phyloP scores from a whole-genome alignment of 2,797 vertebrate species.

The Nannoperca obscura region DNA sequence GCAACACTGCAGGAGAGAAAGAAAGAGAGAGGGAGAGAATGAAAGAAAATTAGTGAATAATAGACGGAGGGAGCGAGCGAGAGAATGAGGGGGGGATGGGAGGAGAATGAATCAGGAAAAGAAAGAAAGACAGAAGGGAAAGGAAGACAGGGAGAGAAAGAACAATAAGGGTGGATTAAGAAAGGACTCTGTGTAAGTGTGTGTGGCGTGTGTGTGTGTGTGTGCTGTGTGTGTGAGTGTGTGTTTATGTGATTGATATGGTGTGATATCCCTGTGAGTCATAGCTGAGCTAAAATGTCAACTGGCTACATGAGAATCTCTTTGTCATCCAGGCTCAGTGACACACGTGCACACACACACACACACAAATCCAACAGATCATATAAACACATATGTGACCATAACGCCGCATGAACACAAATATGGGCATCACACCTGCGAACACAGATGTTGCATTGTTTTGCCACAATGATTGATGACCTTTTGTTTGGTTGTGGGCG shows the following conservation, averaged over 20 bases:
- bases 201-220: conserved; percentile 55
- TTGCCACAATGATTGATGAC: conserved; percentile 81
- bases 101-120: conserved; percentile 80
- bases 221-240: conserved; percentile 50
- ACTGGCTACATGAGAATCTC: conserved; percentile 82
- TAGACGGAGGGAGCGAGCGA: conserved; percentile 81
- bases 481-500: conserved; percentile 75
- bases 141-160: conserved; percentile 72
- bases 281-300: conserved; percentile 87
- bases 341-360: conserved; percentile 54
- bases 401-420: conserved; percentile 56
- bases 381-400: conserved; percentile 69
- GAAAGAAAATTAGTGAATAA: conserved; percentile 87
- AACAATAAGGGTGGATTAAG: conserved; percentile 83
- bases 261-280: conserved; percentile 86
- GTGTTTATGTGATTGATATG: conserved; percentile 81
- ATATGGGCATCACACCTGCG: conserved; percentile 77
- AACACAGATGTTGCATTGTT: conserved; percentile 84
- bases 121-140: conserved; percentile 72
- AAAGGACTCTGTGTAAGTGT: conserved; percentile 60
- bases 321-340: conserved; percentile 74
- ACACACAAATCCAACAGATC: conserved; percentile 46
- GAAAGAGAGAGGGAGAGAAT: conserved; percentile 77
- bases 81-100: conserved; percentile 83
- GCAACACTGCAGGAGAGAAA: conserved; percentile 85